Conservation (phyloP, 2,113 vertebrate genomes). For the Phalacrocorax pelagicus region DNA sequence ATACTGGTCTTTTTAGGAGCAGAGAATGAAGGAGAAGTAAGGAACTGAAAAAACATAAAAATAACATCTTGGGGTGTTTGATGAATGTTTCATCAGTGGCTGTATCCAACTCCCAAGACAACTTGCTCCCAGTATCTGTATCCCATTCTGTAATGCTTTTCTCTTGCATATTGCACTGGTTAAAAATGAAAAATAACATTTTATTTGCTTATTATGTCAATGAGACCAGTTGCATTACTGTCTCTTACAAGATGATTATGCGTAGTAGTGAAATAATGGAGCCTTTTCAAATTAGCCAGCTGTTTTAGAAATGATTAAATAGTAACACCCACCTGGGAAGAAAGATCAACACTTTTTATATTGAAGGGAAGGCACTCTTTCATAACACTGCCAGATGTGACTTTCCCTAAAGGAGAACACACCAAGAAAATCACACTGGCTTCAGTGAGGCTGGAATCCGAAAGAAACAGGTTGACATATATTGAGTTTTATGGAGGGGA, state of each 20-base stretch:
- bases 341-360: neutral
- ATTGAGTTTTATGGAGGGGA: neutral
- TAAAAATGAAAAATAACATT: neutral
- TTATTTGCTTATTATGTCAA: neutral
- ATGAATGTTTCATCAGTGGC: neutral
- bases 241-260: neutral
- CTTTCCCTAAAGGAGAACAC: neutral
- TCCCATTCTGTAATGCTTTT: neutral
- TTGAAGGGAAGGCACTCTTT: neutral
- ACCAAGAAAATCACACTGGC: neutral
- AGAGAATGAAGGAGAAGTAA: neutral
- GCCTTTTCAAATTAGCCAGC: neutral
- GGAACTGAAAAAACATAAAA: neutral
- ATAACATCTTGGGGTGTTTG: neutral
- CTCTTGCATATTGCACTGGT: neutral
- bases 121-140: neutral
- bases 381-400: no score
- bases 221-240: neutral
- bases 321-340: neutral
- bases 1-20: accelerated
- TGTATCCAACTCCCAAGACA: neutral
- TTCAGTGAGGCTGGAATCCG: neutral
- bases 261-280: neutral
- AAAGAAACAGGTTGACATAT: neutral
- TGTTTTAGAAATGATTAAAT: neutral